Percentiles rank a stretch among this genome's conserved stretches.
Conservation (phyloP, 92 coral and sea anemone genomes). For the Siderastrea radians region DNA sequence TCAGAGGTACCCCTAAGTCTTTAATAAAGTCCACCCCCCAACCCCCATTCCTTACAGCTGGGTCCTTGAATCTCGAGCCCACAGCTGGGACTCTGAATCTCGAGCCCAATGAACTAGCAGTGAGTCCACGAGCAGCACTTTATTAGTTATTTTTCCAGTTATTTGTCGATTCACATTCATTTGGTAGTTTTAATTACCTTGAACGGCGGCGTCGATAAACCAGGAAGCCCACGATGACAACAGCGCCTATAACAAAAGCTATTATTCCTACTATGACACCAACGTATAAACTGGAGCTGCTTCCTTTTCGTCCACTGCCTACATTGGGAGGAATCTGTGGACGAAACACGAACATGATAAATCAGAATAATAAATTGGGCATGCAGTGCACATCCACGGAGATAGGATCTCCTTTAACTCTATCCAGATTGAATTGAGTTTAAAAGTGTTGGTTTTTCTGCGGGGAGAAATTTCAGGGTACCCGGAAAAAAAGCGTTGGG, state of each 20-base stretch:
- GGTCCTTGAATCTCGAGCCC: too few species aligned
- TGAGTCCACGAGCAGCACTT: too few species aligned
- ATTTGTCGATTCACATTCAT: too few species aligned
- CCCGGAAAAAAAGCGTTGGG: too few species aligned
- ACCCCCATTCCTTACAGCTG: too few species aligned
- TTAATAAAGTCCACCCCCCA: too few species aligned
- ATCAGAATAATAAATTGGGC: not conserved
- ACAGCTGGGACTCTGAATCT: not conserved
- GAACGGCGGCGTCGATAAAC: not conserved
- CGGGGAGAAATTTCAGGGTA: too few species aligned
- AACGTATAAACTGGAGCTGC: not conserved
- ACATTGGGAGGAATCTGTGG: constrained; percentile 18
- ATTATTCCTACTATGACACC: not conserved
- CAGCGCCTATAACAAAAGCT: not conserved
- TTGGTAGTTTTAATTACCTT: not conserved
- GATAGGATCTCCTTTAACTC: not conserved
- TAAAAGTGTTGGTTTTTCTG: too few species aligned
- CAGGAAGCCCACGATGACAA: not conserved
- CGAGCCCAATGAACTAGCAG: too few species aligned
- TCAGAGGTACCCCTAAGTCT: too few species aligned
- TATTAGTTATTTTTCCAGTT: too few species aligned
- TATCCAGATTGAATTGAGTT: too few species aligned
- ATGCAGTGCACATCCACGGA: not conserved
- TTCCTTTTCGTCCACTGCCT: not conserved
- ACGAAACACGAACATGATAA: not conserved